Conservation (phyloP, 2,113 vertebrate genomes). For the Elephantulus edwardii region DNA sequence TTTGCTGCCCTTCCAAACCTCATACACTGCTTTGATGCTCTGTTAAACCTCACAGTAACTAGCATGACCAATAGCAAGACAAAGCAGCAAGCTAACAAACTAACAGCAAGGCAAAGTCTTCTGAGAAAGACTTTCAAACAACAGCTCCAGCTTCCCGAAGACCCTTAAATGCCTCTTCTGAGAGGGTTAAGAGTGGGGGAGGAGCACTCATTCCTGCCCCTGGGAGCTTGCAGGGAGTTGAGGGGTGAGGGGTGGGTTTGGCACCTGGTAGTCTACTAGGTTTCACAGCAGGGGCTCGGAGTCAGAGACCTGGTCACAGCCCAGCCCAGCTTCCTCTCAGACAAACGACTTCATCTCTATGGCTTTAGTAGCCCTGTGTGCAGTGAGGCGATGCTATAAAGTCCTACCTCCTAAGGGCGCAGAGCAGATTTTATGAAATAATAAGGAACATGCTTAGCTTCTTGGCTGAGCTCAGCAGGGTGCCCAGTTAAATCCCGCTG, state of each 20-base stretch:
- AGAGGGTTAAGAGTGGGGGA: too few species aligned
- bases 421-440: not conserved
- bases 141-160: not conserved
- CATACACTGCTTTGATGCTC: fast-evolving
- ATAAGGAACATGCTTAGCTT: fast-evolving
- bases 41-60: not conserved
- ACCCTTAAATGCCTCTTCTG: not conserved
- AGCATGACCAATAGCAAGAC: fast-evolving
- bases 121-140: not conserved
- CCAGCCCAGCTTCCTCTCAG: not conserved
- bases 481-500: fast-evolving
- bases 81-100: too few species aligned
- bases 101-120: not conserved
- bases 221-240: not conserved
- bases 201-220: fast-evolving
- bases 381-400: fast-evolving
- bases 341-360: fast-evolving
- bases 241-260: fast-evolving
- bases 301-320: fast-evolving
- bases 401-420: fast-evolving
- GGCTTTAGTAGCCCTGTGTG: too few species aligned
- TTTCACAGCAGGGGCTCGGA: not conserved
- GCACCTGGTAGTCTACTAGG: fast-evolving
- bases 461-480: not conserved
- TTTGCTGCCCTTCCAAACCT: not conserved